Evolutionary conservation across 2,113 vertebrate species (phyloP).

Genomic region (Tretioscincus oriximinensis): DNA sequence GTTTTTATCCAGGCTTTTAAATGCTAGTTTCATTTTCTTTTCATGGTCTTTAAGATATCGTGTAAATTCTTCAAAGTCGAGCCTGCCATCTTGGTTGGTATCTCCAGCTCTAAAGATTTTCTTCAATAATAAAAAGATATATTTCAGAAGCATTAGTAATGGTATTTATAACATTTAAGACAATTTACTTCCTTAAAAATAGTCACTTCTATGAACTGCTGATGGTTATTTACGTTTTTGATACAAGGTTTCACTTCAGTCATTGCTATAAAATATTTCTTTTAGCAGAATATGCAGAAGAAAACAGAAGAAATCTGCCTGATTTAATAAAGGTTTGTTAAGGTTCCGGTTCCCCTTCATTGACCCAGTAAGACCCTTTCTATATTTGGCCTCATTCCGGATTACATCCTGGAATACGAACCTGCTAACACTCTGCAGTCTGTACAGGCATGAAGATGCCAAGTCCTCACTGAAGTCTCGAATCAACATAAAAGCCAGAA

Average conservation of each 20-base stretch:
- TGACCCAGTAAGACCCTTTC: too few relatives aligned
- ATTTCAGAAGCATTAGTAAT: background rate
- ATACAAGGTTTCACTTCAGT: background rate
- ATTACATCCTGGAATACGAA: too few relatives aligned
- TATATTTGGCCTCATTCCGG: too few relatives aligned
- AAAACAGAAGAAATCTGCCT: background rate
- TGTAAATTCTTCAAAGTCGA: slow-evolving; percentile 94
- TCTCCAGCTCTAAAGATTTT: slow-evolving; percentile 92
- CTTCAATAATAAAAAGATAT: slow-evolving; percentile 64
- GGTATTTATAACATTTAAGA: background rate
- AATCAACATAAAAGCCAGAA: too few relatives aligned
- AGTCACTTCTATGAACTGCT: background rate
- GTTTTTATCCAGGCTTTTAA: slow-evolving; percentile 94
- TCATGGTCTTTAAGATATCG: slow-evolving; percentile 93
- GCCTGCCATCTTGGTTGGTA: slow-evolving; percentile 83
- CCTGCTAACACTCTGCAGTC: too few relatives aligned
- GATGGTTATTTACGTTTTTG: background rate
- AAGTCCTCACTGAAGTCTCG: too few relatives aligned
- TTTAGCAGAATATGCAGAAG: background rate
- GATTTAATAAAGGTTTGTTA: background rate
- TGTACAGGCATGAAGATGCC: too few relatives aligned
- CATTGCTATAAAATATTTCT: background rate
- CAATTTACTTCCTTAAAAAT: background rate
- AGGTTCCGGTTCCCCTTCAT: background rate
- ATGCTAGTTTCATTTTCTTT: slow-evolving; percentile 92